Conservation (phyloP, 1,140 invertebrate species). For the Drosophila mojavensis region DNA sequence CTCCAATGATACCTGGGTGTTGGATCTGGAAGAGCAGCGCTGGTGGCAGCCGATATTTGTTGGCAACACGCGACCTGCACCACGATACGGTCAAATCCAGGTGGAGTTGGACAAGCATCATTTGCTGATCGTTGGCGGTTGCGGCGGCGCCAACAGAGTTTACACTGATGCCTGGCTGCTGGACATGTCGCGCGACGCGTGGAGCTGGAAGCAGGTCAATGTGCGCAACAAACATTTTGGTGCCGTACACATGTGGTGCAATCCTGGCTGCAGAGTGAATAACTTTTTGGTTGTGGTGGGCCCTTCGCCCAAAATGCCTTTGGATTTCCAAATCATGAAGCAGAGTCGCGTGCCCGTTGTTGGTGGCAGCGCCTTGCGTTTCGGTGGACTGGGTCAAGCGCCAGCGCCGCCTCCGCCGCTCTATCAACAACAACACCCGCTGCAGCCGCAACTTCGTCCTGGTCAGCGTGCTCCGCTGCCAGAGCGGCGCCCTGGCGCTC, state of each 20-base stretch:
- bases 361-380: conserved; percentile 43
- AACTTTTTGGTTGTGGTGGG: conserved; percentile 78
- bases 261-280: conserved; percentile 93
- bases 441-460: conserved; percentile 6
- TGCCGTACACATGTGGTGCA: conserved; percentile 95
- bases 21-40: conserved; percentile 90
- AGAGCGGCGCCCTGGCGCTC: conserved; percentile 46
- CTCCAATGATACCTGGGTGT: conserved; percentile 95
- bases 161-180: conserved; percentile 88
- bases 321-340: conserved; percentile 82
- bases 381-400: conserved; percentile 45
- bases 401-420: conserved; percentile 52
- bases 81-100: conserved; percentile 96
- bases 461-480: conserved; percentile 47
- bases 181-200: conserved; percentile 87
- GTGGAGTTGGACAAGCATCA: conserved; percentile 89
- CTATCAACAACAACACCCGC: conserved; percentile 42
- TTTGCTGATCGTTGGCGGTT: conserved; percentile 90
- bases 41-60: conserved; percentile 91
- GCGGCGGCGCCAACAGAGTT: conserved; percentile 85
- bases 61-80: conserved; percentile 89
- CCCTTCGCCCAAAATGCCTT: conserved; percentile 75
- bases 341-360: conserved; percentile 71
- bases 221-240: conserved; percentile 91
- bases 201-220: conserved; percentile 92